Percentiles rank a stretch among this genome's conserved stretches.
These are phyloP conservation scores for Monarcha castaneiventris DNA, from an alignment of 2,113 vertebrate species.

Conservation along the genomic window DNA sequence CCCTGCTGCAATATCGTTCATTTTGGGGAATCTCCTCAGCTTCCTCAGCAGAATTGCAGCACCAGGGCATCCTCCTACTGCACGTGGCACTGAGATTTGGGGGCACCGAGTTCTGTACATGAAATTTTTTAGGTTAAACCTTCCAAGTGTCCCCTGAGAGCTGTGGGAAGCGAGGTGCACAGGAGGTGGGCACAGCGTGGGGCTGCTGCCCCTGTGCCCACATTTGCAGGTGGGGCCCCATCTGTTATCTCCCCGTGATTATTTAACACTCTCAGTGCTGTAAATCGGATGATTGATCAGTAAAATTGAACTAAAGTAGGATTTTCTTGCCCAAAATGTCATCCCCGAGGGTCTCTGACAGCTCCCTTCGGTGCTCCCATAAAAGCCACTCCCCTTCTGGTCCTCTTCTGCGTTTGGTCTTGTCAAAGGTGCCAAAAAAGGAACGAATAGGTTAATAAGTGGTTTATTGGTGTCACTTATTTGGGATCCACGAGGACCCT, in stretches of 20 bases:
- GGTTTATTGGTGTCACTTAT: background rate
- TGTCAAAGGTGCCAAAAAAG: background rate
- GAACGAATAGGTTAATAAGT: background rate
- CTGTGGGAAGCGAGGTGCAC: background rate
- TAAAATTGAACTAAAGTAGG: background rate
- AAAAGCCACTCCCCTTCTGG: background rate
- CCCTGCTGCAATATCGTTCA: background rate
- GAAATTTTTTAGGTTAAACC: background rate
- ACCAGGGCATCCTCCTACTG: accelerated
- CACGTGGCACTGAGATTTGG: accelerated
- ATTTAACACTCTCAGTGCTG: background rate
- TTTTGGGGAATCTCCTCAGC: background rate
- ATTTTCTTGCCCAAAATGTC: background rate
- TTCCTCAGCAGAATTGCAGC: no score
- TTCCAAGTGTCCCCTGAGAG: background rate
- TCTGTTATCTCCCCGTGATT: background rate
- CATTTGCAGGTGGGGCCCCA: background rate
- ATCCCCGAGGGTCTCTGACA: background rate
- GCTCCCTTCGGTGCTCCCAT: background rate
- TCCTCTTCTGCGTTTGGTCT: background rate
- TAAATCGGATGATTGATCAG: background rate
- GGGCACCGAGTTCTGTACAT: accelerated
- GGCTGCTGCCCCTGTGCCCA: background rate
- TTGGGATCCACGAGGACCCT: background rate
- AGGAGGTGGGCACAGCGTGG: background rate